Evolutionary conservation across 2,797 vertebrate species (phyloP), one percentile per base, ranked within the genome.

Genomic region (Channa striata): DNA sequence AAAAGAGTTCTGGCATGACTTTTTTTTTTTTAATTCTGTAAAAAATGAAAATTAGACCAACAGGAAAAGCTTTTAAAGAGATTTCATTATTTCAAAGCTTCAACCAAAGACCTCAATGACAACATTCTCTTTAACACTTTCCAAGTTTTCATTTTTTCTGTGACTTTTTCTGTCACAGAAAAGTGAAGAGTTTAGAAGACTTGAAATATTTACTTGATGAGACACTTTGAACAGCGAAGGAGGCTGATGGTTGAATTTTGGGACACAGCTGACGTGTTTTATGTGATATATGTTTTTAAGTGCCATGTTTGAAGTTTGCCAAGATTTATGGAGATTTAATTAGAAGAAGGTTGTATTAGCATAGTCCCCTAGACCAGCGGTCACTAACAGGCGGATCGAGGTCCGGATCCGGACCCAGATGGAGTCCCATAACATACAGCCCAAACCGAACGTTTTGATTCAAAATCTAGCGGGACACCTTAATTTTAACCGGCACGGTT

Each of bases 101-200:
- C 25, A 30, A 6, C 25, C 37, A 39, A 39, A 40, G 33, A 65
- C 9, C 25, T 30, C 6, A 2, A 30, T 4, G 25, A 60, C 50
- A 49, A 44, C 23, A 19, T 14, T 9, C 0, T 39, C 7, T 23
- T 39, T 17, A 52, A 7, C 5, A 47, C 39, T n/a, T 64, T 42
- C n/a, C n/a, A n/a, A n/a, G n/a, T n/a, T n/a, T n/a, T n/a, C n/a
- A n/a, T n/a, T n/a, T n/a, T n/a, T n/a, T n/a, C n/a, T n/a, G n/a
- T n/a, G n/a, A n/a, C n/a, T n/a, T n/a, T n/a, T n/a, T n/a, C n/a
- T n/a, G 20, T 43, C 53, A 21, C 23, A 53, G 2, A 46, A n/a
- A 30, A 59, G 50, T 40, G 52, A 71, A 52, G 33, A 36, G 36
- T 74, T 61, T 52, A 70, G 6, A 57, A n/a, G 2, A 16, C 4